These are phyloP conservation scores for Diadumene lineata DNA, from an alignment of 92 coral and sea anemone species.

Conservation along the genomic window DNA sequence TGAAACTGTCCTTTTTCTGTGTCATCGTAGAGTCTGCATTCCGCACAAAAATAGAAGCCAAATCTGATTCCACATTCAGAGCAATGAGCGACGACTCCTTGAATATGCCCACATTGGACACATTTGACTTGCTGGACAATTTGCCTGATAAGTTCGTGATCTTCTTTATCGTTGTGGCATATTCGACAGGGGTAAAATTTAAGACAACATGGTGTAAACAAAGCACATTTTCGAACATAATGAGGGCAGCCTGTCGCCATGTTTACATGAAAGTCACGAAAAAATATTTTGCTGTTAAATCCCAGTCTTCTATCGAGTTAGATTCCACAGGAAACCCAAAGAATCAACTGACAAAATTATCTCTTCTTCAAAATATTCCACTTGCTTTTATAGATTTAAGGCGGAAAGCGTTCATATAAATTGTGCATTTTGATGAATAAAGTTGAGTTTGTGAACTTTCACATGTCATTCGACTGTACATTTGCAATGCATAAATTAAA, in stretches of 20 bases:
- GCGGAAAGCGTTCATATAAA: too few relatives aligned
- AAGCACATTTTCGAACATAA: slow-evolving; percentile 82
- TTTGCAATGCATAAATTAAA: too few relatives aligned
- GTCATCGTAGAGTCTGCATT: slow-evolving; percentile 91
- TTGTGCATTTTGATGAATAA: too few relatives aligned
- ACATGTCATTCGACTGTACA: too few relatives aligned
- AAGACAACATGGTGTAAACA: slow-evolving; percentile 85
- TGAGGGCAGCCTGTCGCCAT: slow-evolving; percentile 72
- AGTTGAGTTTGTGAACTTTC: too few relatives aligned
- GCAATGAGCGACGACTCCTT: slow-evolving; percentile 68
- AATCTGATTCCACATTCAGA: slow-evolving; percentile 68
- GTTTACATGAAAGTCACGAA: not conserved
- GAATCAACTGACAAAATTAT: not conserved
- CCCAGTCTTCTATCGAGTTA: not conserved
- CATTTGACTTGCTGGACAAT: slow-evolving; percentile 73
- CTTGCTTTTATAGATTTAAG: too few relatives aligned
- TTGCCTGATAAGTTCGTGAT: slow-evolving; percentile 82
- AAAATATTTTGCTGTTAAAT: not conserved
- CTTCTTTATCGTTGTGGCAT: slow-evolving; percentile 71
- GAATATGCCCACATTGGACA: slow-evolving; percentile 73
- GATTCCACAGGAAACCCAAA: slow-evolving; percentile 19
- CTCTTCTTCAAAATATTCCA: too few relatives aligned
- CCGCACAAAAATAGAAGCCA: slow-evolving; percentile 84
- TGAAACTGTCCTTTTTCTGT: slow-evolving; percentile 92
- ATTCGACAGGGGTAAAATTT: slow-evolving; percentile 84